A percentile compares a stretch with the other conserved stretches of the same genome.
These are phyloP conservation scores for Miniopterus natalensis DNA, from an alignment of 2,113 vertebrate genomes.

Conservation along the genomic window DNA sequence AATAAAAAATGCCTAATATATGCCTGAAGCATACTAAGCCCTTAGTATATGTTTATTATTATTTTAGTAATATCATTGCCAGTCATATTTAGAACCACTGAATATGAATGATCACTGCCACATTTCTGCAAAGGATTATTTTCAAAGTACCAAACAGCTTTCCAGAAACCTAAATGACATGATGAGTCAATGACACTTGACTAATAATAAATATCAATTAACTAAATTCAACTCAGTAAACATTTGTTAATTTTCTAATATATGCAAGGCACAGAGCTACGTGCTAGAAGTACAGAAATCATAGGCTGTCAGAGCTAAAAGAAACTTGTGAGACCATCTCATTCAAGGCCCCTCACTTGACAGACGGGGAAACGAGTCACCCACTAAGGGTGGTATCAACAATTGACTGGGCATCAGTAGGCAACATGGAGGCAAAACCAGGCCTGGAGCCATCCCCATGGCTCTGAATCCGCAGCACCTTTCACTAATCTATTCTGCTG, in stretches of 20 bases:
- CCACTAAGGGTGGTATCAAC: accelerated
- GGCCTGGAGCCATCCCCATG: not conserved
- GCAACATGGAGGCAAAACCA: not conserved
- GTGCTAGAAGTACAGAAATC: not conserved
- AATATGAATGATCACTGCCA: not conserved
- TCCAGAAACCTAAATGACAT: slow-evolving; percentile 39
- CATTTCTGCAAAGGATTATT: slow-evolving; percentile 33
- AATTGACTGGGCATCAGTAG: not conserved
- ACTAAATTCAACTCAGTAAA: slow-evolving; percentile 62
- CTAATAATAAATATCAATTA: slow-evolving; percentile 68
- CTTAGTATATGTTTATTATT: not conserved
- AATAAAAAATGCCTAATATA: not conserved
- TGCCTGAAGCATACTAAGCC: not conserved
- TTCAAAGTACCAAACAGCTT: slow-evolving; percentile 23
- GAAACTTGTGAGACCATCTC: not conserved
- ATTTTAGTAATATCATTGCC: not conserved
- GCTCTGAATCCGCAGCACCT: not conserved
- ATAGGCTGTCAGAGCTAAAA: not conserved
- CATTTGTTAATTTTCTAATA: slow-evolving; percentile 58
- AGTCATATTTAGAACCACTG: not conserved
- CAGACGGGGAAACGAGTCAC: not conserved
- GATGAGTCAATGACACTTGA: slow-evolving; percentile 58
- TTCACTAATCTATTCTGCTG: not conserved
- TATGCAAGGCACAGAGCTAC: slow-evolving; percentile 48
- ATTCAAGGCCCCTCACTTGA: not conserved